Conservation (phyloP, 2,113 vertebrate genomes). For the Thamnaconus septentrionalis region DNA sequence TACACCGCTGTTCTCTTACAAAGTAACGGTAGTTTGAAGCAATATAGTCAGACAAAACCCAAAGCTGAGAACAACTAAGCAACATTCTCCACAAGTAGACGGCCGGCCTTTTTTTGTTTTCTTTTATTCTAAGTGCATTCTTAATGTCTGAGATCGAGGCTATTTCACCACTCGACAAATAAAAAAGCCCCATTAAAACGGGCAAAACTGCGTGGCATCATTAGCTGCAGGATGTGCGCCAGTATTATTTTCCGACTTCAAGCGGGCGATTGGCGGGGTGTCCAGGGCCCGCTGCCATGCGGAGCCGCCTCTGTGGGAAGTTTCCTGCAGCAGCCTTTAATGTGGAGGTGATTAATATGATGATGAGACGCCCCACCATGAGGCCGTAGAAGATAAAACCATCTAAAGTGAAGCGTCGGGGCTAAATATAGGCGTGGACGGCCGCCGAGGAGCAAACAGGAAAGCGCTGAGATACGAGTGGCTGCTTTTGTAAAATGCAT, state of each 20-base stretch:
- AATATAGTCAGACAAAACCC: no score
- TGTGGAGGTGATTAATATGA: slow-evolving; percentile 7
- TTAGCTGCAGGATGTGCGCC: no score
- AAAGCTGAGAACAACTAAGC: no score
- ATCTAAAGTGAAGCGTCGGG: slow-evolving; percentile 1
- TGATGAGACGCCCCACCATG: slow-evolving; percentile 14
- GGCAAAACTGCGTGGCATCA: no score
- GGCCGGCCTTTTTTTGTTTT: no score
- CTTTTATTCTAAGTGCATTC: no score
- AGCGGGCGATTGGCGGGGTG: not conserved
- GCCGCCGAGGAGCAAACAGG: slow-evolving; percentile 14
- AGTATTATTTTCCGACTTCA: not conserved
- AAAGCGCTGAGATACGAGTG: not conserved
- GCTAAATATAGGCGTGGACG: slow-evolving; percentile 21
- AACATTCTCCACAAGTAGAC: no score
- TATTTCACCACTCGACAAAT: not conserved
- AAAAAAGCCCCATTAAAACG: no score
- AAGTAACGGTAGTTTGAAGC: no score
- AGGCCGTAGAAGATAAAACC: slow-evolving; percentile 16
- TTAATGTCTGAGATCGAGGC: not conserved
- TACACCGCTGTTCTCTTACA: no score
- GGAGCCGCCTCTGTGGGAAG: slow-evolving; percentile 18
- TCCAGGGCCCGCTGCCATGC: slow-evolving; percentile 21
- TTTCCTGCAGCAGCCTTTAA: slow-evolving; percentile 37
- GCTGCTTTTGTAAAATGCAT: not conserved